phyloP scores from a whole-genome alignment of 2,113 vertebrate genomes.

The Maccullochella peelii region DNA sequence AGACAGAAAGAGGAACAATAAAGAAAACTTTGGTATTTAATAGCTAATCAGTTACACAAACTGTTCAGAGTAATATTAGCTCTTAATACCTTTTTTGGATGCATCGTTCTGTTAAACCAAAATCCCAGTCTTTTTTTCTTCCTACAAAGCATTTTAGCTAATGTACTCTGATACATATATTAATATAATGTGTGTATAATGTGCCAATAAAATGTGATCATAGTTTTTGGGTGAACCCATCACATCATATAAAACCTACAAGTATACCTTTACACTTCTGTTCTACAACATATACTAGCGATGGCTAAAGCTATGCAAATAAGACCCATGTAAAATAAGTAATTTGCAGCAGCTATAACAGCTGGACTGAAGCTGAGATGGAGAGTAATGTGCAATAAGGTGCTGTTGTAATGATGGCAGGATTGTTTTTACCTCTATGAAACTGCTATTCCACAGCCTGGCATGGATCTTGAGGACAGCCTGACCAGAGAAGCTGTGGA shows the following conservation, averaged over 20 bases:
- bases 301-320: neutral
- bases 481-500: slow-evolving; percentile 88
- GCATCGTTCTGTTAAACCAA: neutral
- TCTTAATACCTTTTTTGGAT: no score
- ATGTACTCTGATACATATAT: neutral
- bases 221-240: neutral
- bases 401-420: neutral
- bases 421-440: slow-evolving; percentile 88
- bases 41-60: neutral
- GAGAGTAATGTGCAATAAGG: neutral
- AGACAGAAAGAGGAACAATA: neutral
- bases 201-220: neutral
- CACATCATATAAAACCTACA: neutral
- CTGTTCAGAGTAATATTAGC: neutral
- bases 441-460: slow-evolving; percentile 94
- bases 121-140: neutral
- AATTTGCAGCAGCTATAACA: slow-evolving; percentile 7
- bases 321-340: neutral
- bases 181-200: no score
- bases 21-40: accelerated
- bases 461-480: slow-evolving; percentile 87
- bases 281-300: no score
- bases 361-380: slow-evolving; percentile 2
- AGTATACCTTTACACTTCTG: no score
- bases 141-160: neutral